Base-by-base conservation (phyloP, 2,797 vertebrate genomes). In the Acrocephalus scirpaceus region DNA sequence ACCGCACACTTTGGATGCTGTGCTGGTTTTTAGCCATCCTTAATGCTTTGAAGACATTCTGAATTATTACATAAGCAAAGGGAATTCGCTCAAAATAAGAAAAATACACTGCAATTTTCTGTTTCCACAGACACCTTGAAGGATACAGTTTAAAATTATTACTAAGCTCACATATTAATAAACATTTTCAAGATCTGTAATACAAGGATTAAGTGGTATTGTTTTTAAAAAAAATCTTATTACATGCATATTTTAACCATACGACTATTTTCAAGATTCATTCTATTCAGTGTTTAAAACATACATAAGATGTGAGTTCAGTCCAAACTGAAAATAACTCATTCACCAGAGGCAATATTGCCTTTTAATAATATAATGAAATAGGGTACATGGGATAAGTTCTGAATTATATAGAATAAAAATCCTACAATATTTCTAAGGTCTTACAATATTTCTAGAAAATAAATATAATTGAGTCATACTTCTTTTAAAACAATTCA, bases 11-110 rank as follows among this genome's bases (percentile, higher is more conserved):
- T 93, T 26, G 66, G 84, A 67, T 95, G 86, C 80, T 61, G 58
- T 92, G 71, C 81, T 88, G 32, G 2, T 80, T 95, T 96, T 97
- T 97, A 97, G 96, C 95, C 96, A 96, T 71, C 91, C 96, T 97
- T 97, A 97, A 96, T 95, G 95, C 40, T 93, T 81, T 86, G 58
- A 89, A 66, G 48, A 69, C 69, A 74, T 75, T 82, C 51, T 65
- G 11, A 88, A 74, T 74, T 81, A 86, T 58, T 87, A 71, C 10
- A 50, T 34, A 91, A 88, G 19, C 53, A 90, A 86, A 74, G 23
- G 13, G 45, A 76, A 93, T 87, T 73, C 44, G 83, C 66, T 64
- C 91, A 18, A 88, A 84, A 50, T 67, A 65, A 48, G 66, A 29
- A 75, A 77, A 91, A 42, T 62, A 82, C 15, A 32, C 13, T 74